Evolutionary conservation across 2,797 vertebrate species (phyloP), one percentile per base, ranked within the genome.

Genomic region (Austrolebias charrua): DNA sequence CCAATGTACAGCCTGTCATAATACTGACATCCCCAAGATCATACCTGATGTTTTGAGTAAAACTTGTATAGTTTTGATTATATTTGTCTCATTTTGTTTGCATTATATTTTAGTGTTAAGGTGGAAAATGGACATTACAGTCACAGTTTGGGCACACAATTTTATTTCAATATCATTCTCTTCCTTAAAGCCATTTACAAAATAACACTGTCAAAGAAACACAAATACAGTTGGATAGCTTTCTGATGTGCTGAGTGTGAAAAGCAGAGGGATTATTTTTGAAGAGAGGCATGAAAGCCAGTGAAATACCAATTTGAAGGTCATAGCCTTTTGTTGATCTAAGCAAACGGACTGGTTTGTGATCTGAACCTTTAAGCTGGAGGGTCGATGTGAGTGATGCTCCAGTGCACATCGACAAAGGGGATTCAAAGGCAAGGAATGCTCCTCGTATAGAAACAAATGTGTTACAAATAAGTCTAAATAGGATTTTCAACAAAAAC

Each of bases 301-400:
- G 61, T 76, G 52, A 90, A 91, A 92, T 88, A 87, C 77, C 86
- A 88, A 71, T 81, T 73, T 81, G 87, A 92, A 92, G 90, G 89
- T 87, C 83, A 69, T 44, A 62, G 81, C 85, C 90, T 91, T 92
- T 91, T 1, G 51, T 38, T 82, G 87, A 91, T 92, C 84, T 83
- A 77, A 90, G 79, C 73, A 69, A 79, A 85, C 78, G 76, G 84
- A 76, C 71, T 59, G 73, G 65, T 65, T 82, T 89, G 82, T 81
- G 88, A 89, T 88, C 72, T 78, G 85, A 80, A 82, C 82, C 76
- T 86, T 90, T 87, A 78, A 84, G 80, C 73, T 47, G 71, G 57
- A 64, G 66, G 68, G 76, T 79, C 76, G 45, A 79, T 83, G 69
- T 10, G 20, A 77, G 55, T 61, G 66, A 85, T 69, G 29, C 44